Percentiles rank a stretch among this genome's conserved stretches.
Evolutionary conservation across 2,797 vertebrate species (phyloP).

Genomic region (Tarsius wallacei): DNA sequence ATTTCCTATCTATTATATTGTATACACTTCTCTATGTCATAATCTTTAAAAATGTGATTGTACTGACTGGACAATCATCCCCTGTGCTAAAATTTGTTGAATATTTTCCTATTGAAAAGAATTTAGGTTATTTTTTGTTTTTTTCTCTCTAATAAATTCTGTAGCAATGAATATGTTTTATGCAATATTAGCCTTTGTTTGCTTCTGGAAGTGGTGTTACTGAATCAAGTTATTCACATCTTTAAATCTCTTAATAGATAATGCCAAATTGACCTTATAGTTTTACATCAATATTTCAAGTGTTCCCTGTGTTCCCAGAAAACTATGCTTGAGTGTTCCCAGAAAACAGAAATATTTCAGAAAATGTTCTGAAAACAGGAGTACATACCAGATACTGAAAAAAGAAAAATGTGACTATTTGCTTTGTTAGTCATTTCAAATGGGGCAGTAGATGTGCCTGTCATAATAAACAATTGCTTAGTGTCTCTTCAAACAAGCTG

Average conservation of each 20-base stretch:
- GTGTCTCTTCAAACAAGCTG: not conserved
- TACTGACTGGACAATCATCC: not conserved
- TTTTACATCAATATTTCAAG: slow-evolving; percentile 40
- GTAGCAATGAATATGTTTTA: not conserved
- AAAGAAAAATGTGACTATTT: slow-evolving; percentile 26
- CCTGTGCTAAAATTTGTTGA: not conserved
- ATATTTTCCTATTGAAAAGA: not conserved
- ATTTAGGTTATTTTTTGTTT: not conserved
- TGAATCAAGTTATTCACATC: slow-evolving; percentile 54
- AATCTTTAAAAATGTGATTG: slow-evolving; percentile 30
- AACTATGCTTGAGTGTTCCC: slow-evolving; percentile 37
- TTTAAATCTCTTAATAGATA: slow-evolving; percentile 53
- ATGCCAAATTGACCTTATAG: slow-evolving; percentile 45
- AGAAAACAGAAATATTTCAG: slow-evolving; percentile 53
- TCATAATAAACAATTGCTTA: not conserved
- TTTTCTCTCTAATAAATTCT: slow-evolving; percentile 39
- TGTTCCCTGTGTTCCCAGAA: slow-evolving; percentile 46
- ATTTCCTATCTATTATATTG: not conserved
- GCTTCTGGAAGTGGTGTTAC: not conserved
- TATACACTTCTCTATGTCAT: not conserved
- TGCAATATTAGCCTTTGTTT: slow-evolving; percentile 7
- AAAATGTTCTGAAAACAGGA: slow-evolving; percentile 42
- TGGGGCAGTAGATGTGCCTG: not conserved
- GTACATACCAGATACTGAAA: slow-evolving; percentile 15
- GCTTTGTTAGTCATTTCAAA: slow-evolving; percentile 22